A percentile compares a stretch with the other conserved stretches of the same genome.
Evolutionary conservation across 1,140 invertebrate species (phyloP).

Genomic region (Lasioglossum albipes): DNA sequence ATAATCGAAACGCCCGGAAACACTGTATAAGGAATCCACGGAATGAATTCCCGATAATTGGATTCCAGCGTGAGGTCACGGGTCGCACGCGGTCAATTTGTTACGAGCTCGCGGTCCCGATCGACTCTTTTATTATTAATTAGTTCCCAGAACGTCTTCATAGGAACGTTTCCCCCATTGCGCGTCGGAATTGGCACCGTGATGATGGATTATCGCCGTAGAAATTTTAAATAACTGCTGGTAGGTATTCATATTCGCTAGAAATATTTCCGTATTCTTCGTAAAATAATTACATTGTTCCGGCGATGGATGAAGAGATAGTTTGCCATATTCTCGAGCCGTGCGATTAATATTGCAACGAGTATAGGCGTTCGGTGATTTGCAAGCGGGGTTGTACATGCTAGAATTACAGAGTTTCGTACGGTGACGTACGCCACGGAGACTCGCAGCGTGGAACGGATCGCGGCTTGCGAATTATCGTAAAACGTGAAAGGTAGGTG

Average conservation of each 20-base stretch:
- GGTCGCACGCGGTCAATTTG: slow-evolving; percentile 49
- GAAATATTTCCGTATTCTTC: no score
- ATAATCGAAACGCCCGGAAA: neutral
- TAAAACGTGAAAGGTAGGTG: slow-evolving; percentile 52
- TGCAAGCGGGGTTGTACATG: no score
- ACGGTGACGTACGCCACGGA: neutral
- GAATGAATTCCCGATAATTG: slow-evolving; percentile 53
- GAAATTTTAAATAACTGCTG: no score
- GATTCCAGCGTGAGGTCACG: slow-evolving; percentile 41
- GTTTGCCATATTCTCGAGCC: no score
- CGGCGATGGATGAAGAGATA: no score
- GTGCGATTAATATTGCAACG: no score
- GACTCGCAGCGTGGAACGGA: slow-evolving; percentile 20
- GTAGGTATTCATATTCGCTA: no score
- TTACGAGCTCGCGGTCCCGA: slow-evolving; percentile 24
- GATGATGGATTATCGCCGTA: slow-evolving; percentile 50
- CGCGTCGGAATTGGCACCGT: slow-evolving; percentile 24
- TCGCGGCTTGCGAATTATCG: slow-evolving; percentile 53
- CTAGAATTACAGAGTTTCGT: no score
- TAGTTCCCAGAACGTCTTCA: slow-evolving; percentile 57
- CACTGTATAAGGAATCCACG: slow-evolving; percentile 5
- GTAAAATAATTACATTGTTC: no score
- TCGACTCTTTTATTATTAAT: slow-evolving; percentile 57
- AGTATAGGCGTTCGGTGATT: no score
- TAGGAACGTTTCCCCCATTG: slow-evolving; percentile 46